Evolutionary conservation across 1,140 invertebrate genomes (phyloP).

Genomic region (Hycleus cichorii): DNA sequence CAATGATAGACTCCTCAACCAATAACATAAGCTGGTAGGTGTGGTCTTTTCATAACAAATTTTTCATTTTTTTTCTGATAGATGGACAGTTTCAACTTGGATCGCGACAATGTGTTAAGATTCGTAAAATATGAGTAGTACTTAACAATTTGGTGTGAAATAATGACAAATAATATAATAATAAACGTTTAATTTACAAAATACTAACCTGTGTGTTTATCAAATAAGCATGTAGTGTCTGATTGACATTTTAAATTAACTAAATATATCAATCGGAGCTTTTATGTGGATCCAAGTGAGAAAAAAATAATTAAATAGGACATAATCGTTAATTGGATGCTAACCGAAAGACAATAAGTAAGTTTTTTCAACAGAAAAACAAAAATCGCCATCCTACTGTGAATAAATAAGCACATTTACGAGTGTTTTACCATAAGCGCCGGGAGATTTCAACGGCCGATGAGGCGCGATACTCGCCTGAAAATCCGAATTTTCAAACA

Average conservation of each 20-base stretch:
- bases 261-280: slow-evolving; percentile 14
- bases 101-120: slow-evolving; percentile 35
- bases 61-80: slow-evolving; percentile 21
- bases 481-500: too few relatives aligned
- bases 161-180: slow-evolving; percentile 37
- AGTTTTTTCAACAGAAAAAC: too few relatives aligned
- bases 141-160: slow-evolving; percentile 40
- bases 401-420: too few relatives aligned
- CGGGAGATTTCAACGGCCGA: too few relatives aligned
- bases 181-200: slow-evolving; percentile 38
- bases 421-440: too few relatives aligned
- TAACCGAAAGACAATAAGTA: too few relatives aligned
- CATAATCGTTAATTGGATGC: too few relatives aligned
- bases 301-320: background rate
- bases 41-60: slow-evolving; percentile 12
- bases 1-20: slow-evolving; percentile 5
- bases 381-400: too few relatives aligned
- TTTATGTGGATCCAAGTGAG: slow-evolving; percentile 9
- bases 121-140: slow-evolving; percentile 34
- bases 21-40: slow-evolving; percentile 22
- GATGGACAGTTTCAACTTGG: slow-evolving; percentile 30
- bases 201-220: slow-evolving; percentile 33
- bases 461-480: too few relatives aligned
- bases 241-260: slow-evolving; percentile 27
- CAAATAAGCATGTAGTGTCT: slow-evolving; percentile 31